Evolutionary conservation across 2,888 invertebrate species (phyloP), one percentile per base, ranked within the genome.

Genomic region (Acrobasis consociella): DNA sequence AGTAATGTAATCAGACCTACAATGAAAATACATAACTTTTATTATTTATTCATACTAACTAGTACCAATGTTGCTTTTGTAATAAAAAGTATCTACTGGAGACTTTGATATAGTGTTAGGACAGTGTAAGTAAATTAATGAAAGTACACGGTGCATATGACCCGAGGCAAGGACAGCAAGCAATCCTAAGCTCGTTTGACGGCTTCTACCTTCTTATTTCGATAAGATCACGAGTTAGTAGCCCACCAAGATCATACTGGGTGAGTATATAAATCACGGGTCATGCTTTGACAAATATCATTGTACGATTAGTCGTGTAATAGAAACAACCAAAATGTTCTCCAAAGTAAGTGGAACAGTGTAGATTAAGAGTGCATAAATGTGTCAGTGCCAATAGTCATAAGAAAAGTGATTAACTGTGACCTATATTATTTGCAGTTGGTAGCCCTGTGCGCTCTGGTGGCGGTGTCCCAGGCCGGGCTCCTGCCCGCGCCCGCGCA

Each of bases 401-500:
- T 22, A 22, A 22, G 22, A 22, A n/a, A 1, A 2, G 38, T 39
- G 22, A 31, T 15, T 17, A 15, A 39, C 37, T 38, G 5, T n/a
- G 38, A 16, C 9, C 10, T 15, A 31, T 22, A 13, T 11, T 39
- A 49, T 39, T 63, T 64, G 3, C 58, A 73, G 73, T 37, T 73
- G 8, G 60, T 73, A 38, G 62, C 67, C 60, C 64, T 73, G 5
- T 72, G 69, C 65, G 69, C 72, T 49, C 22, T 74, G 10, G 72
- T 69, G 66, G 77, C 79, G 1, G 77, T 76, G 49, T 66, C 75
- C 49, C 77, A 76, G 63, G 82, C 81, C 10, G 81, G 81, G 62
- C 76, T 82, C 42, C 67, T 81, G 65, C 68, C 81, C 5, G 74
- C 73, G 53, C 77, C 93, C 42, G 89, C 89, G 51, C 87, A 86